These are phyloP conservation scores for Tragelaphus eurycerus DNA, from an alignment of 2,797 vertebrate genomes.

Conservation along the genomic window DNA sequence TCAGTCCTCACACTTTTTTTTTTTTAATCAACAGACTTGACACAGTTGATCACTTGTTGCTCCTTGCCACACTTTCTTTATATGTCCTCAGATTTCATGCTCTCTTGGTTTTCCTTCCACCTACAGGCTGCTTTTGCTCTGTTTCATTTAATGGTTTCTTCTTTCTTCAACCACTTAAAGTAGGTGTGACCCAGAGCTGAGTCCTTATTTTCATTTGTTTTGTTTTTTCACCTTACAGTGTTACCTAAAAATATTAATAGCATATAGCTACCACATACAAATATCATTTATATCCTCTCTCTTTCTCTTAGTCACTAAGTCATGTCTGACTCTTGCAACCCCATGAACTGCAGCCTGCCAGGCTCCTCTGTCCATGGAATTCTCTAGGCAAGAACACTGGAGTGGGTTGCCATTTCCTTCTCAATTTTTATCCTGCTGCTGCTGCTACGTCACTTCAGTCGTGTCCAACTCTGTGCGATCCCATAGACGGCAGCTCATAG, in stretches of 20 bases:
- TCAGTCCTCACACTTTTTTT: background rate
- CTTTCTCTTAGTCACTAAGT: background rate
- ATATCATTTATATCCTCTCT: background rate
- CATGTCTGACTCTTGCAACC: background rate
- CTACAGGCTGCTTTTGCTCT: background rate
- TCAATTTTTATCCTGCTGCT: background rate
- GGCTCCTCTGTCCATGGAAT: background rate
- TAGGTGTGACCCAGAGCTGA: background rate
- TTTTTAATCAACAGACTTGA: background rate
- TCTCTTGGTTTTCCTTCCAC: background rate
- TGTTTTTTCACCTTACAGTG: background rate
- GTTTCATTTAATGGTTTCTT: background rate
- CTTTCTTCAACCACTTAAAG: background rate
- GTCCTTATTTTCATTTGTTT: background rate
- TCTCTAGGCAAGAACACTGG: background rate
- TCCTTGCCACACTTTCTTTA: background rate
- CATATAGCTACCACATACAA: background rate
- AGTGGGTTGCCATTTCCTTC: background rate
- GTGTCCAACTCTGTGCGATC: too few relatives aligned
- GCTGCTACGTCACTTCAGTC: too few relatives aligned
- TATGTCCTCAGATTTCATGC: background rate
- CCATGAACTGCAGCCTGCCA: background rate
- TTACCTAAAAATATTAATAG: background rate
- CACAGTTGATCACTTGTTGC: background rate
- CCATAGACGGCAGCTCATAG: too few relatives aligned